These are phyloP conservation scores for Mycteria americana DNA, from an alignment of 2,797 vertebrate species.

Conservation along the genomic window DNA sequence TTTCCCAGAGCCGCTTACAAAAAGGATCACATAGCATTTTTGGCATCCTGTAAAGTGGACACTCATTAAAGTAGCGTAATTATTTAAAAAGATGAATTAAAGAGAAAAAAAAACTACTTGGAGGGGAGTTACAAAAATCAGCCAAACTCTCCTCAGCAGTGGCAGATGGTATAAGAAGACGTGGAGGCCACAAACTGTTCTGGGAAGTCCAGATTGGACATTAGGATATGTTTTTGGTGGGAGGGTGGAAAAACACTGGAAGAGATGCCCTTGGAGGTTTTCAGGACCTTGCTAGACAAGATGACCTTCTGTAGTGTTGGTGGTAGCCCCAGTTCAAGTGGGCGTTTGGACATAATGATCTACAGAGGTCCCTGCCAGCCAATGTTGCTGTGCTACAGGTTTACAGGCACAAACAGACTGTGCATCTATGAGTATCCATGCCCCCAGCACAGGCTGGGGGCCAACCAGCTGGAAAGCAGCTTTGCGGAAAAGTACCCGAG, in stretches of 20 bases:
- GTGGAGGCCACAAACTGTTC: background rate
- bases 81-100: background rate
- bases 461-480: background rate
- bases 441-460: background rate
- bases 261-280: background rate
- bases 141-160: background rate
- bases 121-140: background rate
- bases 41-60: background rate
- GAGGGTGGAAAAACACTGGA: background rate
- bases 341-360: background rate
- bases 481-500: background rate
- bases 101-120: background rate
- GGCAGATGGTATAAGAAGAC: background rate
- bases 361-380: background rate
- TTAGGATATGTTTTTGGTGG: background rate
- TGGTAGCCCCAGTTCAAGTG: background rate
- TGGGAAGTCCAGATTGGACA: background rate
- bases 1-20: background rate
- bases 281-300: background rate
- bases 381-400: background rate
- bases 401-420: background rate
- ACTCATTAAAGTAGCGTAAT: background rate
- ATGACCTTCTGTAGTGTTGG: background rate
- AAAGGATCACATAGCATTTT: background rate
- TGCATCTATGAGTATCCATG: background rate